Conservation (phyloP, 2,113 vertebrate species). For the Rhinoderma darwinii region DNA sequence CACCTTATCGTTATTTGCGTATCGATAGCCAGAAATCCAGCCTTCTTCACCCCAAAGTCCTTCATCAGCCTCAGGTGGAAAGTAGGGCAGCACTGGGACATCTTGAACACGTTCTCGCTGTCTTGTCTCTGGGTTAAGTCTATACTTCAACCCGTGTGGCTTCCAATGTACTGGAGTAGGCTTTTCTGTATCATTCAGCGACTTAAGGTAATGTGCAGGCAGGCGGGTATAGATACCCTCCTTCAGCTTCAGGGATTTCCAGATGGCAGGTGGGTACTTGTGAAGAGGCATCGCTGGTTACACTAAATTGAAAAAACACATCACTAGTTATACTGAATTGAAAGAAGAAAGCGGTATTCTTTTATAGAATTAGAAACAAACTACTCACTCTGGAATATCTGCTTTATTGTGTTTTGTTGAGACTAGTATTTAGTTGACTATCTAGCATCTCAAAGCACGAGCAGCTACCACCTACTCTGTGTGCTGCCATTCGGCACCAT, state of each 20-base stretch:
- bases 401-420: too few relatives aligned
- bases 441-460: too few relatives aligned
- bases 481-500: too few relatives aligned
- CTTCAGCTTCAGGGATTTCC: slow-evolving; percentile 79
- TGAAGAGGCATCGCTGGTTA: slow-evolving; percentile 82
- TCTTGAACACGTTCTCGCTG: slow-evolving; percentile 86
- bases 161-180: slow-evolving; percentile 85
- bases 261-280: slow-evolving; percentile 78
- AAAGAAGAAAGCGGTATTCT: not conserved
- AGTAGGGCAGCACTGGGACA: slow-evolving; percentile 80
- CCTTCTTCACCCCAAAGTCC: slow-evolving; percentile 96
- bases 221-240: slow-evolving; percentile 86
- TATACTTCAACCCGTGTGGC: slow-evolving; percentile 77
- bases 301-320: not conserved
- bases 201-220: slow-evolving; percentile 83
- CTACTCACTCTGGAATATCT: not conserved
- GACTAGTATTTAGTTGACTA: too few relatives aligned
- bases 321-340: slow-evolving; percentile 58
- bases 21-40: slow-evolving; percentile 83
- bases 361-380: not conserved
- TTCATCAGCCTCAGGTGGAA: slow-evolving; percentile 79
- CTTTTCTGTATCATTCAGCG: slow-evolving; percentile 68
- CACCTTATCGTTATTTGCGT: slow-evolving; percentile 87
- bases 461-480: too few relatives aligned
- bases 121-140: slow-evolving; percentile 76